Base-by-base conservation (phyloP, 2,888 invertebrate species). In the Piscicola geometra region DNA sequence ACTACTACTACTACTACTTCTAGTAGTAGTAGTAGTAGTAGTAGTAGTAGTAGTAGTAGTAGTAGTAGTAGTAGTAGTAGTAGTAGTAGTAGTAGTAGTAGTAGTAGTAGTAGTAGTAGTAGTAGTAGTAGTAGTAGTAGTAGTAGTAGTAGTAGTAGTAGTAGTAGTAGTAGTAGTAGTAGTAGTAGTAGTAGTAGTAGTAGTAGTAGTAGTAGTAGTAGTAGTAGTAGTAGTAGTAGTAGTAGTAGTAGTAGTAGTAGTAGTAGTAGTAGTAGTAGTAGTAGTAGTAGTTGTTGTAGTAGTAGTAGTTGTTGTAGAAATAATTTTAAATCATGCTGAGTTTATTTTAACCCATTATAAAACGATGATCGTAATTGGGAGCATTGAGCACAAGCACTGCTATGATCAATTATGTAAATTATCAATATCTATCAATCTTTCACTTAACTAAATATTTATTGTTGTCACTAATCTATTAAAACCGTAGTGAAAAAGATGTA, bases 71-170 rank as follows among this genome's bases (percentile, higher is more conserved):
- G 50, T 47, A 47, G 50, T 47, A 47, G 50, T 47, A 21, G 50
- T 47, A 47, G 50, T 47, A 47, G 50, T 9, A 21, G 50, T 47
- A 47, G 50, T 47, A 47, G 50, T 47, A 47, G 50, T 47, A 47
- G 50, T 47, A 47, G 50, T 47, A 47, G 50, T 47, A 47, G 50
- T 47, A 47, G 50, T 47, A 47, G 50, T 47, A 47, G 50, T 47
- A 47, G 50, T 47, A 47, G 50, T 47, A 47, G 50, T 47, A 47
- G 50, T 47, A 47, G 50, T 47, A 47, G 50, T 47, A 47, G 50
- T 47, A 47, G 50, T 47, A 47, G 50, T 47, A 47, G 50, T 47
- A 47, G 50, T 47, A 47, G 50, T 47, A 47, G 50, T 47, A 47
- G 50, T 47, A 47, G 50, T 47, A 47, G 50, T 47, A 47, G 50